Evolutionary conservation across 1,140 invertebrate species (phyloP), one percentile per base, ranked within the genome.

Genomic region (Euura lappo): DNA sequence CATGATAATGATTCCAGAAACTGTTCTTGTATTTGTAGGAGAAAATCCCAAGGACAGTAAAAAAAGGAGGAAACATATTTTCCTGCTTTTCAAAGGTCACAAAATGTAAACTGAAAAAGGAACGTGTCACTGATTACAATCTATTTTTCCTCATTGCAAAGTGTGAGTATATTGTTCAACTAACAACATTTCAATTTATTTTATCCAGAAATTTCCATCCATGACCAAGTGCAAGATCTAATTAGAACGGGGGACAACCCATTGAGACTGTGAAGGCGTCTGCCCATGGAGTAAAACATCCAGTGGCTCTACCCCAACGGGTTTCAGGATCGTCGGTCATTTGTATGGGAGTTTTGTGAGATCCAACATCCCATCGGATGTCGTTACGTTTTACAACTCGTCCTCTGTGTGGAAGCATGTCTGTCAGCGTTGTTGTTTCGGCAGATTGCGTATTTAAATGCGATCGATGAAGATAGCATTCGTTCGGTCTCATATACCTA

Each of bases 401-500:
- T n/a, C 74, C 74, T 46, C 68, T 67, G 69, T 75, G 68, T 3
- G 74, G 74, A 51, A 75, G 65, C 74, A 75, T 75, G 42, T 72
- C 70, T 8, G 74, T 75, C 47, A 75, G 47, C 69, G 71, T 69
- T 44, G 74, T 72, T 69, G 66, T 72, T 6, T 72, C 71, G 7
- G 68, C 28, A 8, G 70, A 72, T 72, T 75, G 74, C 45, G 74
- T 72, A 44, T 75, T 72, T 46, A 45, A 44, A 5, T 47, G 47
- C 11, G 74, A 60, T n/a, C 42, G 51, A 70, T 75, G 71, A 64
- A 72, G 71, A 70, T 75, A 69, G 72, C 71, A 69, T 44, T 45
- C 68, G 45, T 75, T 75, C 3, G 71, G 70, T 42, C 73, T 6
- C 72, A 44, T 71, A n/a, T 80, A 78, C 68, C 64, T 77, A 79